A percentile compares a stretch with the other conserved stretches of the same genome.
Evolutionary conservation across 2,113 vertebrate genomes (phyloP).

Genomic region (Pontoporia blainvillei): DNA sequence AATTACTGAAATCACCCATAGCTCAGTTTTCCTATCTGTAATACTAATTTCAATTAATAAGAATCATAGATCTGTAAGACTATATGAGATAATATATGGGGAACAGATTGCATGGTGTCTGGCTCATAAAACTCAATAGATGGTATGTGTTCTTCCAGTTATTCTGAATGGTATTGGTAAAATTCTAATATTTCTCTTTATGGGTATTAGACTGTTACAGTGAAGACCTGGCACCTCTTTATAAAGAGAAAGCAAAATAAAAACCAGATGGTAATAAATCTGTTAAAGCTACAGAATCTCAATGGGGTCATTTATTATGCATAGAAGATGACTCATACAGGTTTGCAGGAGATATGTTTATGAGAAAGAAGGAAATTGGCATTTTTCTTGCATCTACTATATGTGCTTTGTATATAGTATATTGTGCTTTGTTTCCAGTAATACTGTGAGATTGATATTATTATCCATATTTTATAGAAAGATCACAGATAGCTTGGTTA

Average conservation of each 20-base stretch:
- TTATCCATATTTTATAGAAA: background rate
- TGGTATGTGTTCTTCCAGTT: background rate
- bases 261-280: background rate
- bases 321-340: background rate
- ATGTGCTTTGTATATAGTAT: background rate
- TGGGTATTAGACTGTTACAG: accelerated
- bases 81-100: background rate
- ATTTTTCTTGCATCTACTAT: background rate
- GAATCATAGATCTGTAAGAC: background rate
- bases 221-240: background rate
- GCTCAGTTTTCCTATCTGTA: background rate
- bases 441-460: background rate
- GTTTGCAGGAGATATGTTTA: background rate
- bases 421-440: background rate
- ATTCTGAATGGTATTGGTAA: background rate
- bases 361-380: background rate
- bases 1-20: background rate
- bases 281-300: background rate
- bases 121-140: background rate
- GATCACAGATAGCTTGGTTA: background rate
- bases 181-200: background rate
- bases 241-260: background rate
- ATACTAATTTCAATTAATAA: background rate
- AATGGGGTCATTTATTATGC: background rate
- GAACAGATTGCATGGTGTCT: background rate